Percentiles rank a stretch among this genome's conserved stretches.
Evolutionary conservation across 2,888 invertebrate genomes (phyloP).

Genomic region (Platycheirus rosarum): DNA sequence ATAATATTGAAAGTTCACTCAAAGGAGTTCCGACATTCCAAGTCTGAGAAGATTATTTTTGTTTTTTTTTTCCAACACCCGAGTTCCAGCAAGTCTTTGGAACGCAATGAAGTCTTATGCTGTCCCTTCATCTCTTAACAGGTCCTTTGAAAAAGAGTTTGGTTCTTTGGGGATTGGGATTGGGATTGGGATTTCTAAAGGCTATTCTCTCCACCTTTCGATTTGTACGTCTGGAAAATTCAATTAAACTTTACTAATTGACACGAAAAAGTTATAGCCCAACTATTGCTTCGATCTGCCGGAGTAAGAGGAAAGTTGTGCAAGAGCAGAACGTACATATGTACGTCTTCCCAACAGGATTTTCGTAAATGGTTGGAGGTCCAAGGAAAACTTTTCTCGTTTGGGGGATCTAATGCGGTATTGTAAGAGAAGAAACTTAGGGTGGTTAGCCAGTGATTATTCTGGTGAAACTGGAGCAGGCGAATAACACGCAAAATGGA

Average conservation of each 20-base stretch:
- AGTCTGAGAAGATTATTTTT: constrained; percentile 63
- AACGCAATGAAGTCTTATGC: constrained; percentile 1
- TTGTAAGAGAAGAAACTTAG: constrained; percentile 6
- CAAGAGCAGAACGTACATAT: constrained; percentile 38
- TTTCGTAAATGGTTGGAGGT: constrained; percentile 59
- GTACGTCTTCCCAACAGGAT: constrained; percentile 56
- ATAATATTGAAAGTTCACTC: constrained; percentile 59
- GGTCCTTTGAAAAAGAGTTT: constrained; percentile 48
- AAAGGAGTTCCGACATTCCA: constrained; percentile 47
- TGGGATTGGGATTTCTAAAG: constrained; percentile 22
- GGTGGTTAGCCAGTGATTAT: constrained; percentile 31
- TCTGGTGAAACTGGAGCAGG: constrained; percentile 46
- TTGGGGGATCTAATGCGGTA: constrained; percentile 44
- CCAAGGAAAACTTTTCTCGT: constrained; percentile 66
- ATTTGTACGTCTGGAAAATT: constrained; percentile 60
- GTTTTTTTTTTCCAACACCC: neutral
- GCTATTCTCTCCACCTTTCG: constrained; percentile 32
- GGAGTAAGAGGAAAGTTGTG: neutral
- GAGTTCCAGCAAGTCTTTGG: neutral
- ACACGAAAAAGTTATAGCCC: constrained; percentile 68
- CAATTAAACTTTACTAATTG: constrained; percentile 74
- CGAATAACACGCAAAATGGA: constrained; percentile 53
- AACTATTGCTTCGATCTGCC: constrained; percentile 65
- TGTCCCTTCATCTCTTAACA: neutral
- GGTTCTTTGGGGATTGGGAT: constrained; percentile 26